Evolutionary conservation across 2,888 invertebrate species (phyloP), one percentile per base, ranked within the genome.

Genomic region (Drosophila kokeensis): DNA sequence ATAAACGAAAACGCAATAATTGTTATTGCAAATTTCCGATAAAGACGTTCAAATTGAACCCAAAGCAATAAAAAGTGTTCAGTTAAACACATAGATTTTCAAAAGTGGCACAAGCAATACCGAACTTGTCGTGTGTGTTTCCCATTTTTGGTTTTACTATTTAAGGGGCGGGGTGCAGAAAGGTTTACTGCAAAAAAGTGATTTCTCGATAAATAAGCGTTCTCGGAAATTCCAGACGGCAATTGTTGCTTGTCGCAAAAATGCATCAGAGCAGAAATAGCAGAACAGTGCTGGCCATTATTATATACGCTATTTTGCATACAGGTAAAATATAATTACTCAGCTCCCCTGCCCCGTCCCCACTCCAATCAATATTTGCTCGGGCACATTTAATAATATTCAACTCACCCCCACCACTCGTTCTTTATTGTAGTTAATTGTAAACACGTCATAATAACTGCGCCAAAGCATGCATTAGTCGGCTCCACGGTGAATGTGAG

Each of bases 401-500:
- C n/a, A 48, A 18, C 40, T 10, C 18, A 15, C 45, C 45, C 15
- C 21, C 24, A 15, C 21, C 21, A 4, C 24, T 53, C 29, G 52
- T 7, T 30, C 27, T 34, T 38, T 11, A 4, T 29, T 59, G n/a
- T n/a, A 88, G 88, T 69, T 38, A 59, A 73, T 49, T 68, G 81
- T 58, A 70, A 69, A 48, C 94, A 93, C 78, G 94, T 96, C 53
- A 92, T 93, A 64, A 91, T 97, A 74, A 93, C 93, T 15, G 94
- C 94, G 74, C 94, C 96, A 92, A 95, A 95, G 11, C 96, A 96
- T 54, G 95, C 95, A n/a, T 95, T 97, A 21, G 93, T 95, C 62
- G 97, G 97, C 29, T 95, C 96, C 6, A 95, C 94, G 60, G 94
- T 97, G 49, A 95, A 95, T 75, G 96, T 97, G 89, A 95, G 89